A percentile compares a stretch with the other conserved stretches of the same genome.
phyloP scores from a whole-genome alignment of 2,888 invertebrate genomes.

The Scaptomyza parva region DNA sequence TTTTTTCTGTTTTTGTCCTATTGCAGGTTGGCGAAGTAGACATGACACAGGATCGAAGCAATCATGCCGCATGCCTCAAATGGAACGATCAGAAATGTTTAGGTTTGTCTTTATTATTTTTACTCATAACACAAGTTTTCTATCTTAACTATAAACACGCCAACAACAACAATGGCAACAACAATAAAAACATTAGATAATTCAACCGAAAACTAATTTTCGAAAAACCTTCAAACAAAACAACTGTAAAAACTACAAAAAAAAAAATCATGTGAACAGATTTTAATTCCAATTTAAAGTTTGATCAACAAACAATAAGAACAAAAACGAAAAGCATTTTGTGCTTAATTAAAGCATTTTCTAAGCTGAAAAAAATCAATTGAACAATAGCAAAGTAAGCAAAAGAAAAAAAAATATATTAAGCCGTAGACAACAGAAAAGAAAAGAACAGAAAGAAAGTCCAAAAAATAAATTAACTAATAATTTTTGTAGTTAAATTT shows the following conservation, averaged over 20 bases:
- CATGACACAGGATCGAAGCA: conserved; percentile 82
- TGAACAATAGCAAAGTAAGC: conserved; percentile 54
- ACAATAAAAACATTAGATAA: conserved; percentile 79
- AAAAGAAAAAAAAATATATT: conserved; percentile 34
- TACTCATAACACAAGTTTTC: conserved; percentile 73
- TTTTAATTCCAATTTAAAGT: conserved; percentile 63
- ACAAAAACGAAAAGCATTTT: conserved; percentile 41
- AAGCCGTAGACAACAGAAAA: conserved; percentile 26
- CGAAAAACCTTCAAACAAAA: conserved; percentile 30
- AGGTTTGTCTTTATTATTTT: conserved; percentile 84
- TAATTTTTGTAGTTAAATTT: conserved; percentile 74
- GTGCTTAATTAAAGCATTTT: conserved; percentile 50
- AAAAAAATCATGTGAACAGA: conserved; percentile 32
- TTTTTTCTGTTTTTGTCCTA: neutral
- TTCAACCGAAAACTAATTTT: conserved; percentile 60
- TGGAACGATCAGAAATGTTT: conserved; percentile 84
- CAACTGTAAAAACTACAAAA: conserved; percentile 47
- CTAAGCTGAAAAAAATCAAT: conserved; percentile 43
- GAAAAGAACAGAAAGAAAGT: conserved; percentile 52
- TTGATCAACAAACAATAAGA: conserved; percentile 38
- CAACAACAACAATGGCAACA: conserved; percentile 67
- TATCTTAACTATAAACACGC: conserved; percentile 72
- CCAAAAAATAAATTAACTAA: conserved; percentile 69
- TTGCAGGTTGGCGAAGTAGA: conserved; percentile 84
- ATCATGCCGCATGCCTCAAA: conserved; percentile 83